Evolutionary conservation across 2,113 vertebrate species (phyloP).

Genomic region (Ciconia maguari): DNA sequence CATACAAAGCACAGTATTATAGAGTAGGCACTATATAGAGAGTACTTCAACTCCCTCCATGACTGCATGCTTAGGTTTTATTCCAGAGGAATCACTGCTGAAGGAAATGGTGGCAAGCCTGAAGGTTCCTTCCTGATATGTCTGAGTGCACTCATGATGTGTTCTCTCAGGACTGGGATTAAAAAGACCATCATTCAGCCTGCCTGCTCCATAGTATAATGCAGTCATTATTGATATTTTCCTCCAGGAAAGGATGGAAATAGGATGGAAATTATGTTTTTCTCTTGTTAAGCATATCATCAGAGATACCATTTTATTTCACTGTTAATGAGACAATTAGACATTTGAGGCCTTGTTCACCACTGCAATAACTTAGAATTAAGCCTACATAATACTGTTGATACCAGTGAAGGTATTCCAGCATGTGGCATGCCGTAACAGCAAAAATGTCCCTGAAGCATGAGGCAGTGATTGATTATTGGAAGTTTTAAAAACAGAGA

Average conservation of each 20-base stretch:
- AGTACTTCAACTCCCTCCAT: not conserved
- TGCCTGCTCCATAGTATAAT: not conserved
- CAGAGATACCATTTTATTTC: not conserved
- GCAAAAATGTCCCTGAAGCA: not conserved
- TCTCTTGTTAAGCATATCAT: not conserved
- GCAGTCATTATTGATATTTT: not conserved
- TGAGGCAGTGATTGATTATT: not conserved
- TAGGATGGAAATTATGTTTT: not conserved
- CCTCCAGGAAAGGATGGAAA: not conserved
- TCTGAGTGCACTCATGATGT: not conserved
- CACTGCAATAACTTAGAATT: not conserved
- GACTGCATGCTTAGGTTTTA: not conserved
- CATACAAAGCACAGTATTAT: not conserved
- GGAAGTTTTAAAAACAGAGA: not conserved
- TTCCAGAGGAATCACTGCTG: not conserved
- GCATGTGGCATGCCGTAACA: not conserved
- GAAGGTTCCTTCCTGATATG: not conserved
- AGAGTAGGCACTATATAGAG: not conserved
- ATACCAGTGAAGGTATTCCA: not conserved
- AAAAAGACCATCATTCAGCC: not conserved
- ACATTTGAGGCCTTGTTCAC: not conserved
- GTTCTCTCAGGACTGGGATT: not conserved
- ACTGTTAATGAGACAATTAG: not conserved
- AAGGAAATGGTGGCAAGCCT: not conserved
- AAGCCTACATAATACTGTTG: not conserved